Evolutionary conservation across 1,140 invertebrate genomes (phyloP), one percentile per base, ranked within the genome.

Genomic region (Zaprionus tsacasi): DNA sequence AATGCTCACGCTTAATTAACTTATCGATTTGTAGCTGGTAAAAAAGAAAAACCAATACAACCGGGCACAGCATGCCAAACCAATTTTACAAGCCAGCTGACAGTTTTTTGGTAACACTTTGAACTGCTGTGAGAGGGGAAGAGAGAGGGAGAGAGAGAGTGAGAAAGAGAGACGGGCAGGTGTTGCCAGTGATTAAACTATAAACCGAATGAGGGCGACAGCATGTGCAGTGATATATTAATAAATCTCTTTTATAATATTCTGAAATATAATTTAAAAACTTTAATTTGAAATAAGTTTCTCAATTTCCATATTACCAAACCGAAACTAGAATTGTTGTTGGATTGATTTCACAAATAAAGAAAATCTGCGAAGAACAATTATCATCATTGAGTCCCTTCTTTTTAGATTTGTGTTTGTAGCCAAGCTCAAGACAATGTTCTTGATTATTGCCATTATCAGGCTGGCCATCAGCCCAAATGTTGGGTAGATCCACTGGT

Each of bases 1-100:
- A 73, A 78, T 75, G 76, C 78, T 83, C 70, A 88, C 83, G 85
- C 83, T 88, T 88, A 88, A 88, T 88, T 88, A 88, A 83, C 73
- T 85, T 89, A 88, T 88, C 85, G 83, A 88, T 88, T 88, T 70
- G 70, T 88, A 58, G 59, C 43, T 59, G 66, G 66, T 65, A 75
- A 78, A 81, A 81, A 74, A 65, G 45, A 25, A 17, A 50, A 50
- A 45, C n/a, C 40, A 15, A 45, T 45, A 45, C n/a, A 21, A 21
- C 21, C 21, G 21, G n/a, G 40, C 40, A 45, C 45, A 50, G 21
- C 60, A 68, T 65, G 61, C 10, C 15, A 69, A 38, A 54, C 38
- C 33, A 50, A 65, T 57, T 70, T 70, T 55, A 50, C 25, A 59
- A 52, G 17, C 50, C 33, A 59, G 30, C 43, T 68, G 55, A 48